Conservation (phyloP, 1,140 invertebrate genomes). For the Macrobrachium nipponense region DNA sequence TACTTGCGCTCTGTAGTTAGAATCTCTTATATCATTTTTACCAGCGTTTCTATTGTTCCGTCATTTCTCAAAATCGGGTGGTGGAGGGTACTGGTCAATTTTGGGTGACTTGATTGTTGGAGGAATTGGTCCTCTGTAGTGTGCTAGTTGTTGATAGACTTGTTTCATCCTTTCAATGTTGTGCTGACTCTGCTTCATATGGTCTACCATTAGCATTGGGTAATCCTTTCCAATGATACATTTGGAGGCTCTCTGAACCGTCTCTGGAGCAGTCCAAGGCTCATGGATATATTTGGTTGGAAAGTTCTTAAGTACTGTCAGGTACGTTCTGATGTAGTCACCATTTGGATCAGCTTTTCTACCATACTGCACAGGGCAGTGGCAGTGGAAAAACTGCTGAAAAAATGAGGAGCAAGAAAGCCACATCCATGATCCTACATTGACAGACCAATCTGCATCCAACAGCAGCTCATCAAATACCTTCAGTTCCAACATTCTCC, state of each 20-base stretch:
- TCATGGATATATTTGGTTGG: slow-evolving; percentile 89
- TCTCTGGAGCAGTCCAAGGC: slow-evolving; percentile 86
- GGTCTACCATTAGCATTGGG: slow-evolving; percentile 87
- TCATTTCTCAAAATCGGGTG: slow-evolving; percentile 44
- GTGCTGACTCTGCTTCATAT: slow-evolving; percentile 78
- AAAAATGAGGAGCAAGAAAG: slow-evolving; percentile 91
- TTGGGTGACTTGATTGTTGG: slow-evolving; percentile 52
- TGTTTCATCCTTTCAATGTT: slow-evolving; percentile 91
- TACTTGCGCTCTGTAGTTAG: slow-evolving; percentile 47
- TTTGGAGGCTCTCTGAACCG: slow-evolving; percentile 81
- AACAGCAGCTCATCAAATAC: slow-evolving; percentile 90
- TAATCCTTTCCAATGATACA: slow-evolving; percentile 88
- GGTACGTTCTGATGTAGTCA: slow-evolving; percentile 87
- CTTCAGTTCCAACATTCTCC: too few species aligned
- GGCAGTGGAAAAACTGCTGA: slow-evolving; percentile 92
- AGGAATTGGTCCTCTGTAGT: slow-evolving; percentile 65
- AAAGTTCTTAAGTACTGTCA: slow-evolving; percentile 85
- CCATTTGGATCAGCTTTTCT: slow-evolving; percentile 90
- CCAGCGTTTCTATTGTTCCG: slow-evolving; percentile 33
- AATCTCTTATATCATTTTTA: slow-evolving; percentile 49
- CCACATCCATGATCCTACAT: slow-evolving; percentile 96
- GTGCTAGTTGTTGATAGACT: slow-evolving; percentile 82
- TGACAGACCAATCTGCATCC: slow-evolving; percentile 94
- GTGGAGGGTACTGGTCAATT: slow-evolving; percentile 50
- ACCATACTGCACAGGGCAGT: slow-evolving; percentile 91